Conservation (phyloP, 2,113 vertebrate genomes). For the Stictonetta naevosa region DNA sequence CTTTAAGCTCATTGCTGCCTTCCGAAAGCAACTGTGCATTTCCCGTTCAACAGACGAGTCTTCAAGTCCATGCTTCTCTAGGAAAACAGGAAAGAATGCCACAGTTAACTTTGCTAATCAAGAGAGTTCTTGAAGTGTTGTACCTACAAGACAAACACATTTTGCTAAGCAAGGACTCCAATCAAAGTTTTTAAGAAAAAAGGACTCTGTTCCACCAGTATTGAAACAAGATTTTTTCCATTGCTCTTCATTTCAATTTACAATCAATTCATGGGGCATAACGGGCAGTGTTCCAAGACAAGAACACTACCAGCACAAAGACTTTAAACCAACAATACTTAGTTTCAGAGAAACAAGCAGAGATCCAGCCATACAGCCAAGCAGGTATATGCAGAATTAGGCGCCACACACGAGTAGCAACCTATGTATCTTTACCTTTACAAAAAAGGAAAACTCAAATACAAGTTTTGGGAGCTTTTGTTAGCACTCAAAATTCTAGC, state of each 20-base stretch:
- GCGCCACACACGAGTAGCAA: not conserved
- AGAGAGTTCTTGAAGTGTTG: not conserved
- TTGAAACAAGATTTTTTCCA: not conserved
- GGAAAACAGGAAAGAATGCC: constrained; percentile 3
- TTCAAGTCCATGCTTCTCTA: constrained; percentile 66
- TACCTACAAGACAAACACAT: not conserved
- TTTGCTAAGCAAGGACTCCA: not conserved
- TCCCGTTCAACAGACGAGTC: constrained; percentile 64
- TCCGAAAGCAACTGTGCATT: constrained; percentile 83
- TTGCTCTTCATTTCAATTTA: not conserved
- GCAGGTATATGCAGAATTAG: not conserved
- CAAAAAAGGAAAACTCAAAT: not conserved
- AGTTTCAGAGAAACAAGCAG: not conserved
- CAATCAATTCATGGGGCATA: fast-evolving
- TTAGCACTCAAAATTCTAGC: not conserved
- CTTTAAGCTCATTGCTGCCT: constrained; percentile 82
- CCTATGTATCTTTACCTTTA: not conserved
- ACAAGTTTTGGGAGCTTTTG: not conserved
- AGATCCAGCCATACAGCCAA: not conserved
- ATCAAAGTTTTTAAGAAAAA: not conserved
- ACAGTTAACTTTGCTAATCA: not conserved
- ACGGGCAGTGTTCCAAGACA: not conserved
- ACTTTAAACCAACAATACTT: not conserved
- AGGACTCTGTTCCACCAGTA: not conserved
- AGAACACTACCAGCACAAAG: not conserved